Percentiles rank a stretch among this genome's conserved stretches.
Evolutionary conservation across 2,113 vertebrate species (phyloP).

Genomic region (Rhinoderma darwinii): DNA sequence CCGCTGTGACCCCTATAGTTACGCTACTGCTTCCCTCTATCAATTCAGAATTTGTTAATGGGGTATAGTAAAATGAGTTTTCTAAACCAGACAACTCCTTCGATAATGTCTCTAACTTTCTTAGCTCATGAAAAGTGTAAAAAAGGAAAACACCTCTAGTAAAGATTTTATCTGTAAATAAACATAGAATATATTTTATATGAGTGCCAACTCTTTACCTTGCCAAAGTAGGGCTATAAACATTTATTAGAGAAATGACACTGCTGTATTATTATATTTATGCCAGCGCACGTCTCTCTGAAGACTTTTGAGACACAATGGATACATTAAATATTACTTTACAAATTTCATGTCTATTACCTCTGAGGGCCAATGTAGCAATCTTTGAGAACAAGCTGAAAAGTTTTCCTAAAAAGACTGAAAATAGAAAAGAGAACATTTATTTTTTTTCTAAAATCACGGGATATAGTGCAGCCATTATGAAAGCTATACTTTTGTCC

Average conservation of each 20-base stretch:
- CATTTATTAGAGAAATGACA: slow-evolving; percentile 7
- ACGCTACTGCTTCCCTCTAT: too few species aligned
- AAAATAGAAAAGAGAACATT: background rate
- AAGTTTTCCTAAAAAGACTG: background rate
- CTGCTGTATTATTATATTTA: background rate
- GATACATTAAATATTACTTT: background rate
- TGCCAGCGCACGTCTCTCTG: background rate
- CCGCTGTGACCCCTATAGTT: too few species aligned
- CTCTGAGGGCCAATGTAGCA: background rate
- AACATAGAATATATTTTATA: background rate
- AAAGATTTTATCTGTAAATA: background rate
- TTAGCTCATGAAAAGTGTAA: background rate
- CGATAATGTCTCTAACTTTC: background rate
- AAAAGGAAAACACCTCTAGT: background rate
- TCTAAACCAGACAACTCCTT: background rate
- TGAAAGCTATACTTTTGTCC: background rate
- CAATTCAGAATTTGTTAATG: background rate
- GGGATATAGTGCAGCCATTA: background rate
- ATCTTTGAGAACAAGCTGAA: background rate
- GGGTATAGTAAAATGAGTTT: too few species aligned
- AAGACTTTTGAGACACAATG: background rate
- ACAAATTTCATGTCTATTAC: background rate
- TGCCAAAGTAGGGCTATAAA: background rate
- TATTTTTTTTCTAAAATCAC: too few species aligned
- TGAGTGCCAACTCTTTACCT: background rate